Percentiles rank a stretch among this genome's conserved stretches.
Evolutionary conservation across 2,113 vertebrate species (phyloP).

Genomic region (Rattus rattus): DNA sequence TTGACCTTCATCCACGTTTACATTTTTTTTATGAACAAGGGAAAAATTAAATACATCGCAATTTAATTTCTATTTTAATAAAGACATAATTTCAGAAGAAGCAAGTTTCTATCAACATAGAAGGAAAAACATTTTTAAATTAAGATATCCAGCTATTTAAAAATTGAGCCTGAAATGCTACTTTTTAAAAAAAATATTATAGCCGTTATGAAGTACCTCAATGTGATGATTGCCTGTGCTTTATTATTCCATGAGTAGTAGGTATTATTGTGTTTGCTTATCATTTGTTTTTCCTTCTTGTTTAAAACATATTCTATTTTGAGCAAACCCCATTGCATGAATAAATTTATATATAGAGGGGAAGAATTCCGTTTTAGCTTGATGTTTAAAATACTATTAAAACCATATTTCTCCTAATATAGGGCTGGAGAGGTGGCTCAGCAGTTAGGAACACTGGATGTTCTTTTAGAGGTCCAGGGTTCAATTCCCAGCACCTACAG

Average conservation of each 20-base stretch:
- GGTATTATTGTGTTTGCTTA: not conserved
- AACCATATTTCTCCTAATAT: not conserved
- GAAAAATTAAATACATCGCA: constrained; percentile 27
- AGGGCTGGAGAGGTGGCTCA: too few relatives aligned
- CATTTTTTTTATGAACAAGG: constrained; percentile 30
- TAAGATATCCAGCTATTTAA: not conserved
- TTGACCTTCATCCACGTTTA: constrained; percentile 44
- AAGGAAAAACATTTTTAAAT: not conserved
- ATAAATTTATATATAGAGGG: not conserved
- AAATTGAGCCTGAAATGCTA: not conserved
- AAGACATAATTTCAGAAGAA: not conserved
- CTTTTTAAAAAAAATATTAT: constrained; percentile 14
- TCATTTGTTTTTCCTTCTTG: not conserved
- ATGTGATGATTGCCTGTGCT: not conserved
- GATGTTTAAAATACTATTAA: not conserved
- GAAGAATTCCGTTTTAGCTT: not conserved
- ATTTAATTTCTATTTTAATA: constrained; percentile 48
- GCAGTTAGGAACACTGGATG: too few relatives aligned
- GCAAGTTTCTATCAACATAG: not conserved
- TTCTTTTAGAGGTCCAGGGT: too few relatives aligned
- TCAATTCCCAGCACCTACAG: too few relatives aligned
- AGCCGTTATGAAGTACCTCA: not conserved
- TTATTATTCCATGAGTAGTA: not conserved
- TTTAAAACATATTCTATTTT: not conserved
- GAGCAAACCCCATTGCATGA: not conserved